Evolutionary conservation across 2,797 vertebrate species (phyloP).

Genomic region (Gallinago stenura): DNA sequence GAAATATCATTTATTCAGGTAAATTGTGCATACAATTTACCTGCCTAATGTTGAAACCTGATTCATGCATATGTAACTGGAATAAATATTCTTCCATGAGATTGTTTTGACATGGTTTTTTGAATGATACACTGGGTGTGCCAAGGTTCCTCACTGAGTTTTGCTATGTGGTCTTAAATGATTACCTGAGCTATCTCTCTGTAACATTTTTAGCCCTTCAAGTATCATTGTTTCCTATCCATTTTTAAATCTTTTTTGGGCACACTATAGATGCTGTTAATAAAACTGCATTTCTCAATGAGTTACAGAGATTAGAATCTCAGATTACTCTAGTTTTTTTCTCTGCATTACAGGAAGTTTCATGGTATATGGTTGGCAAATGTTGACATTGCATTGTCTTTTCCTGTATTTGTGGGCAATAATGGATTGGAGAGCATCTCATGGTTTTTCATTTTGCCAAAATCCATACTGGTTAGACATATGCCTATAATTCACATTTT

Average conservation of each 20-base stretch:
- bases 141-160: background rate
- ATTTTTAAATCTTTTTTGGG: background rate
- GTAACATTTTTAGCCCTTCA: background rate
- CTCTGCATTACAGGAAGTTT: conserved; percentile 2
- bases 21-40: background rate
- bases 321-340: conserved; percentile 6
- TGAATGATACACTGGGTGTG: background rate
- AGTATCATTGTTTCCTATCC: background rate
- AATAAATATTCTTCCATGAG: background rate
- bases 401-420: conserved; percentile 56
- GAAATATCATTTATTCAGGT: background rate
- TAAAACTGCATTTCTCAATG: conserved; percentile 42
- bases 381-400: conserved; percentile 44
- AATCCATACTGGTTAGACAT: conserved; percentile 45
- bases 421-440: conserved; percentile 59
- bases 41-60: background rate
- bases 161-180: background rate
- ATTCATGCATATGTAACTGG: background rate
- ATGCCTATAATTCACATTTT: conserved; percentile 33
- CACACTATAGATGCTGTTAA: background rate
- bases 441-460: conserved; percentile 8
- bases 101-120: background rate
- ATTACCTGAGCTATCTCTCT: background rate
- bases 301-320: background rate
- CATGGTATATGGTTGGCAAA: conserved; percentile 19